These are phyloP conservation scores for Camelus bactrianus DNA, from an alignment of 2,113 vertebrate genomes.

Conservation along the genomic window DNA sequence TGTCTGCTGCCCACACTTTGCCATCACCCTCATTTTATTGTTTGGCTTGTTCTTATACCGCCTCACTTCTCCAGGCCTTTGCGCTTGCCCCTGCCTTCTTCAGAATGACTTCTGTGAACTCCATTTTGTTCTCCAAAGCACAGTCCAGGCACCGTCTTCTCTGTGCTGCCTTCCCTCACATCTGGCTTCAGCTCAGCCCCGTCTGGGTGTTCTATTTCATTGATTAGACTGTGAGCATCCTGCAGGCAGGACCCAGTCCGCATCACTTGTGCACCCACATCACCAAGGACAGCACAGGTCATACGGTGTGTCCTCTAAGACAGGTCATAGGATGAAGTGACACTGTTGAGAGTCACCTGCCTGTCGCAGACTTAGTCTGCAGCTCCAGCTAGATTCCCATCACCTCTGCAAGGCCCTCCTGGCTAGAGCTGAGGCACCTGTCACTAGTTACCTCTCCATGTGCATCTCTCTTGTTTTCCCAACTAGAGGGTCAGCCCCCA, in stretches of 20 bases:
- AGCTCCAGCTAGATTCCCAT: not conserved
- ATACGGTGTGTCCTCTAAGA: not conserved
- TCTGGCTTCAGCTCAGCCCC: not conserved
- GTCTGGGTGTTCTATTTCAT: accelerated
- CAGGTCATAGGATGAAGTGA: not conserved
- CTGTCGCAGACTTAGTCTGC: not conserved
- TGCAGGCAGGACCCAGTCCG: not conserved
- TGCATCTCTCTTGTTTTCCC: not conserved
- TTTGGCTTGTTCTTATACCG: not conserved
- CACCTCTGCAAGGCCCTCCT: accelerated
- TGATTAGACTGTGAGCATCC: not conserved
- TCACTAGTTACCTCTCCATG: not conserved
- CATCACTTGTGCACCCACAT: not conserved
- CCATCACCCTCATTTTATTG: not conserved
- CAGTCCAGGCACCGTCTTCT: not conserved
- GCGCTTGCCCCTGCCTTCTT: not conserved
- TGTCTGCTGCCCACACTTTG: not conserved
- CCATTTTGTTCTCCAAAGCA: not conserved
- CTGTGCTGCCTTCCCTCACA: not conserved
- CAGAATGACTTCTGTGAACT: not conserved
- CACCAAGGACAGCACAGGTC: not conserved
- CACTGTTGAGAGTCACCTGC: not conserved
- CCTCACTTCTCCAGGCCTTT: not conserved
- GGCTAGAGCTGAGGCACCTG: not conserved
- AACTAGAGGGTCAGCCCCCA: not conserved